Evolutionary conservation across 2,888 invertebrate species (phyloP), one percentile per base, ranked within the genome.

Genomic region (Lasiommata megera): DNA sequence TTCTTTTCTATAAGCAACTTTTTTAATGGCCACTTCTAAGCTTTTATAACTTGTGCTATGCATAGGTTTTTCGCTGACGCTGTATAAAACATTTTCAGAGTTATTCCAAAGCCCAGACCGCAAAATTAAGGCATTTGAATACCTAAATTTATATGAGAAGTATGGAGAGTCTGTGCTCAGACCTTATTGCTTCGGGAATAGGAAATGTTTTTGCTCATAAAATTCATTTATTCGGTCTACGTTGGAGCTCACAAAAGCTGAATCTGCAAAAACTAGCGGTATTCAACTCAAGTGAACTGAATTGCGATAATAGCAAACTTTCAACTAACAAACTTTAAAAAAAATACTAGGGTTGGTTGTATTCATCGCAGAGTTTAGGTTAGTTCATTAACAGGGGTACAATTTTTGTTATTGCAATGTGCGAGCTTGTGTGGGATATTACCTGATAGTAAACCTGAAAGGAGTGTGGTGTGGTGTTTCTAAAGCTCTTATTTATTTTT

Each of bases 101-200:
- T 48, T 46, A 36, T 52, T 55, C 51, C 36, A 37, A 29, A 46
- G 41, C 54, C 31, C 28, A 52, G 28, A 60, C 46, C 12, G 41
- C 17, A 34, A 36, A 55, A 40, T 55, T 52, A 51, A 41, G 44
- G 31, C 17, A 52, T 56, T 47, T 38, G 18, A 54, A 38, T 37
- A 44, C 3, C 12, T 31, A 37, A 44, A 17, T 14, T 16, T 40
- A 23, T 28, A 28, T 14, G 12, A 44, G 7, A 16, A 34, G 6
- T 43, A 44, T 44, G 14, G 7, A 16, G 11, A 44, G 23, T 34
- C 9, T 11, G 11, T 31, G 3, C 11, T 3, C 11, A 11, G 17
- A 8, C n/a, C 34, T 12, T 44, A 44, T 29, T 5, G 8, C 16
- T 18, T 9, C 0, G 12, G 12, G 8, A 23, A 40, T 52, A 48